Evolutionary conservation across 2,797 vertebrate species (phyloP).

Genomic region (Arctocebus calabarensis): DNA sequence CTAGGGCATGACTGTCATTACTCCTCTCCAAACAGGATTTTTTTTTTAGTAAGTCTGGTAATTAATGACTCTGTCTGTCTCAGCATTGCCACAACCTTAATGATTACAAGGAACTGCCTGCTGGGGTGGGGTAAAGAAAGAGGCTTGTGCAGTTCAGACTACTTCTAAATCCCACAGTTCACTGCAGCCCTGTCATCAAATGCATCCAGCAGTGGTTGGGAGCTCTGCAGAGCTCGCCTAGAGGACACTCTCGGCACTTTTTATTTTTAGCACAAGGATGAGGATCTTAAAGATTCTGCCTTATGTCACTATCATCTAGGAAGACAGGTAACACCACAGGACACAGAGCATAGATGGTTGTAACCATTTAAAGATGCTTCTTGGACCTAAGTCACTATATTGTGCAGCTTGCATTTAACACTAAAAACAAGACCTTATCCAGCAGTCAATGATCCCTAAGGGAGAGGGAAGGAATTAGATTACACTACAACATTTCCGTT

Average conservation of each 20-base stretch:
- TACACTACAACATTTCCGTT: neutral
- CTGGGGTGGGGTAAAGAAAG: neutral
- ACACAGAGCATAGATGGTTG: neutral
- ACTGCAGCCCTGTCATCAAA: neutral
- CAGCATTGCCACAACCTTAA: neutral
- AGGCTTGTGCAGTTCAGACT: neutral
- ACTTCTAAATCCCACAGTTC: neutral
- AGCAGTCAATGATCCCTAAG: neutral
- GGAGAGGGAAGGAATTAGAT: conserved; percentile 19
- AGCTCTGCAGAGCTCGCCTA: neutral
- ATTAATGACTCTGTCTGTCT: neutral
- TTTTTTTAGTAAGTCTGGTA: neutral
- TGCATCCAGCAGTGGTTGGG: neutral
- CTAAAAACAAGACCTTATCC: neutral
- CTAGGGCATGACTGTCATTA: neutral
- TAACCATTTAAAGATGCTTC: neutral
- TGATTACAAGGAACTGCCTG: neutral
- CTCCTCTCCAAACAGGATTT: neutral
- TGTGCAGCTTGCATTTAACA: neutral
- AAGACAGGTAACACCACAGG: neutral
- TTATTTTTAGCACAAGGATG: neutral
- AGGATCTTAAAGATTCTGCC: neutral
- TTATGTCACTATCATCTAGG: neutral
- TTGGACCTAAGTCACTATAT: neutral
- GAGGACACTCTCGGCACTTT: neutral